These are phyloP conservation scores for Poeciliopsis turrubarensis DNA, from an alignment of 2,113 vertebrate species.

Conservation along the genomic window DNA sequence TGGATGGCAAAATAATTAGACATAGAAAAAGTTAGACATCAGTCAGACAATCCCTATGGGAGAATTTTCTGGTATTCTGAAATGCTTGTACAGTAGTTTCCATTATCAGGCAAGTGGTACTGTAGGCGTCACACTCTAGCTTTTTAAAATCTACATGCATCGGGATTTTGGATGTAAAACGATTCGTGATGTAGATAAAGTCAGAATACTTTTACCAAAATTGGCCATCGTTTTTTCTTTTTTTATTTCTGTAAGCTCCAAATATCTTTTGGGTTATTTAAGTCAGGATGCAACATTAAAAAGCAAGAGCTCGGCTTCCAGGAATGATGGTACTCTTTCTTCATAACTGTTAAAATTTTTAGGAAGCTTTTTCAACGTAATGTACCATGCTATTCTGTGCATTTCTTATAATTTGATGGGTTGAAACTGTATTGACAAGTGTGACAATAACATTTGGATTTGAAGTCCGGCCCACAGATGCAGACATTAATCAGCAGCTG, in stretches of 20 bases:
- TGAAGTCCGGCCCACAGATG: slow-evolving; percentile 6
- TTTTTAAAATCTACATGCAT: slow-evolving; percentile 12
- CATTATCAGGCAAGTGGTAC: slow-evolving; percentile 30
- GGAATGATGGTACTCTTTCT: neutral
- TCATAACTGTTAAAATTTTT: neutral
- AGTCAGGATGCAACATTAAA: slow-evolving; percentile 1
- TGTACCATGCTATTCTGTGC: too few species aligned
- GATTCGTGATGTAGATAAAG: neutral
- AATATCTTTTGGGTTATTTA: neutral
- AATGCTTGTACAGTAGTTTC: slow-evolving; percentile 5
- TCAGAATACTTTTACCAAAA: neutral
- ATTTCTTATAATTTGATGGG: neutral
- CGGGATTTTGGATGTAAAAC: neutral
- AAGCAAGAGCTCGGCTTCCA: neutral
- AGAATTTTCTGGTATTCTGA: slow-evolving; percentile 28
- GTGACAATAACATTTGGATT: slow-evolving; percentile 1
- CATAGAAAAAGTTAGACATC: slow-evolving; percentile 44
- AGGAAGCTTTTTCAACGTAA: neutral
- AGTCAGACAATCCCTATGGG: slow-evolving; percentile 42
- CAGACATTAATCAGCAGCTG: slow-evolving; percentile 37
- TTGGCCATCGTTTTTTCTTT: neutral
- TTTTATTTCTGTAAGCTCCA: neutral
- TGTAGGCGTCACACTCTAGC: neutral
- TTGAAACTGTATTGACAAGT: slow-evolving; percentile 13
- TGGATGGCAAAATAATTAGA: slow-evolving; percentile 54